Evolutionary conservation across 64 coral and sea anemone genomes (phyloP).

Genomic region (Hydrozoanthus tunicans): DNA sequence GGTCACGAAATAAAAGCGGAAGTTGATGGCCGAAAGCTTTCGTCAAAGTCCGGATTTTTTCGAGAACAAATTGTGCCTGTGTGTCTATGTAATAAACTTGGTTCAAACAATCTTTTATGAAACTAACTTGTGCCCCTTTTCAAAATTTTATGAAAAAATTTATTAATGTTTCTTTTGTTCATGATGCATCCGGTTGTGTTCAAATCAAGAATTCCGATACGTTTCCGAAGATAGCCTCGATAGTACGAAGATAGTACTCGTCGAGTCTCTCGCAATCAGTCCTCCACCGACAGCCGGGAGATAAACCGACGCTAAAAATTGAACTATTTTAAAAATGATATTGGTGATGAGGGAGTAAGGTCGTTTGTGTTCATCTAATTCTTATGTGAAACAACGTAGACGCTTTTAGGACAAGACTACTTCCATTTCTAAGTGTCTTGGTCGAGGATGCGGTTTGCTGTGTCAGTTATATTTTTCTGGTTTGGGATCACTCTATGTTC

Average conservation of each 20-base stretch:
- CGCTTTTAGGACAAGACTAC: background rate
- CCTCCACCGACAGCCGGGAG: background rate
- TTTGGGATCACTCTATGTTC: conserved; percentile 19
- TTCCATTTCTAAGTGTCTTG: background rate
- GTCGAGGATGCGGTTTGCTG: conserved; percentile 31
- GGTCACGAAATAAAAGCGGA: background rate
- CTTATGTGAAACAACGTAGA: background rate
- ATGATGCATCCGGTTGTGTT: background rate
- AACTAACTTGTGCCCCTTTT: too few species aligned
- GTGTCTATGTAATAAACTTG: too few species aligned
- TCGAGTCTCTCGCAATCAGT: background rate
- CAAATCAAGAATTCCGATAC: conserved; percentile 46
- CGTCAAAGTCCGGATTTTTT: background rate
- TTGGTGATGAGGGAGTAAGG: background rate
- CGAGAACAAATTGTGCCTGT: too few species aligned
- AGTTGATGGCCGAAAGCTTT: background rate
- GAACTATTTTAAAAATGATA: background rate
- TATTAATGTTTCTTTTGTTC: background rate
- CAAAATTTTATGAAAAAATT: background rate
- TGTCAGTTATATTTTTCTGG: conserved; percentile 34
- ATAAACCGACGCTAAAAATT: background rate
- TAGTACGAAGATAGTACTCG: background rate
- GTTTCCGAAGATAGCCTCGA: background rate
- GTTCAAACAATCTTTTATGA: too few species aligned
- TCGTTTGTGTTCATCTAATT: background rate